Conservation (phyloP, 2,888 invertebrate genomes). For the Pheosia gnoma region DNA sequence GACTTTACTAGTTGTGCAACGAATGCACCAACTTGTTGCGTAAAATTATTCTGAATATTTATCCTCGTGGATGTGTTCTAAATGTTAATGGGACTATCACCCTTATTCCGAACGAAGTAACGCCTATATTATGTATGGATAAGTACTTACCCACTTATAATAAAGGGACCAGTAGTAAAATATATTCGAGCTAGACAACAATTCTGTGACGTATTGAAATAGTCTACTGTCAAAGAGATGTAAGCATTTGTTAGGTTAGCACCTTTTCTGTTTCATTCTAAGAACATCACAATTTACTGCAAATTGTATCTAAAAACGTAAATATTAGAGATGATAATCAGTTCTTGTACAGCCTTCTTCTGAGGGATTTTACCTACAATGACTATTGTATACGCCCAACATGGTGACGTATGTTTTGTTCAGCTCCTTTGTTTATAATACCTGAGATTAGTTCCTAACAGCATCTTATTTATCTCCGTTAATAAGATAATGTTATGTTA, state of each 20-base stretch:
- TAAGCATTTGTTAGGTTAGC: neutral
- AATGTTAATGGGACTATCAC: too few relatives aligned
- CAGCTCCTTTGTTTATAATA: neutral
- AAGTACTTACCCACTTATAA: too few relatives aligned
- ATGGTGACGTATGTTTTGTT: neutral
- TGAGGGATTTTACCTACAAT: slow-evolving; percentile 3
- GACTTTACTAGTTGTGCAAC: too few relatives aligned
- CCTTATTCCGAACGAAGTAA: too few relatives aligned
- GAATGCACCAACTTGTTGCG: too few relatives aligned
- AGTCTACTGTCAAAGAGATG: neutral
- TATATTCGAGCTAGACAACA: too few relatives aligned
- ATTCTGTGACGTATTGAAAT: too few relatives aligned
- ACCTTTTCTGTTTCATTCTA: neutral
- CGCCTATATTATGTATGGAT: too few relatives aligned
- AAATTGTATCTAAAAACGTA: neutral
- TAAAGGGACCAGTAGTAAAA: too few relatives aligned
- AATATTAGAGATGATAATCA: slow-evolving; percentile 1
- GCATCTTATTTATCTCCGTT: neutral
- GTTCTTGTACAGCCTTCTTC: neutral
- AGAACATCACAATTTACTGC: neutral
- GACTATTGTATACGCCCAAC: neutral
- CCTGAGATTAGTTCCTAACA: neutral
- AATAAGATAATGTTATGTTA: neutral
- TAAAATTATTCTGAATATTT: too few relatives aligned
- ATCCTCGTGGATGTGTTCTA: too few relatives aligned